Evolutionary conservation across 2,797 vertebrate genomes (phyloP).

Genomic region (Notamacropus eugenii): DNA sequence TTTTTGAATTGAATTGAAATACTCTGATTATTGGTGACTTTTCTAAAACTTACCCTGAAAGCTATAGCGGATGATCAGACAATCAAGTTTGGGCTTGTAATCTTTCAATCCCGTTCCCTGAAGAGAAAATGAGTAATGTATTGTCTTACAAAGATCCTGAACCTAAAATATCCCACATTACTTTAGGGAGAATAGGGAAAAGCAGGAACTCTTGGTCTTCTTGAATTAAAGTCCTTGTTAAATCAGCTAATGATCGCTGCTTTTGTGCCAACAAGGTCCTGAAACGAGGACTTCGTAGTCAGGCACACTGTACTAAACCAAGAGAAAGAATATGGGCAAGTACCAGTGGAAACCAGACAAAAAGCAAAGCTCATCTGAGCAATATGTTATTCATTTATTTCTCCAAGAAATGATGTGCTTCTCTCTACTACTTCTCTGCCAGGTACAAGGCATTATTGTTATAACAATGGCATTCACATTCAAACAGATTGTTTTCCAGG

Average conservation of each 20-base stretch:
- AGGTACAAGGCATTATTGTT: slow-evolving; percentile 29
- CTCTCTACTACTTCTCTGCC: slow-evolving; percentile 2
- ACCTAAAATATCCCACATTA: not conserved
- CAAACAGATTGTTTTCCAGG: slow-evolving; percentile 18
- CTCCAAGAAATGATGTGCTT: not conserved
- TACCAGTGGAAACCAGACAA: slow-evolving; percentile 15
- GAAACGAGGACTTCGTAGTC: not conserved
- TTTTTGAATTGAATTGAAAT: not conserved
- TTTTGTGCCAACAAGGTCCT: not conserved
- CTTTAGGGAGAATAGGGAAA: slow-evolving; percentile 28
- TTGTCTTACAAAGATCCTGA: not conserved
- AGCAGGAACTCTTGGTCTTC: not conserved
- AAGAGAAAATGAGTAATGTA: not conserved
- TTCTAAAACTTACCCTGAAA: not conserved
- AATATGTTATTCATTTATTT: slow-evolving; percentile 56
- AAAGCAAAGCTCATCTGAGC: slow-evolving; percentile 44
- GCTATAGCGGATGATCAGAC: not conserved
- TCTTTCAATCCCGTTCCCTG: not conserved
- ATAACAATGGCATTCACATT: slow-evolving; percentile 28
- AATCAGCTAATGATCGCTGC: not conserved
- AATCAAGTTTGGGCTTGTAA: not conserved
- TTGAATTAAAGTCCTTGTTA: not conserved
- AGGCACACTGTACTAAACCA: not conserved
- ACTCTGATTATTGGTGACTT: not conserved
- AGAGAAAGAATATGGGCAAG: slow-evolving; percentile 7